Evolutionary conservation across 30 jellyfish, hydroid and myxozoan genomes (phyloP), one percentile per base, ranked within the genome.

Genomic region (Pelagia noctiluca): DNA sequence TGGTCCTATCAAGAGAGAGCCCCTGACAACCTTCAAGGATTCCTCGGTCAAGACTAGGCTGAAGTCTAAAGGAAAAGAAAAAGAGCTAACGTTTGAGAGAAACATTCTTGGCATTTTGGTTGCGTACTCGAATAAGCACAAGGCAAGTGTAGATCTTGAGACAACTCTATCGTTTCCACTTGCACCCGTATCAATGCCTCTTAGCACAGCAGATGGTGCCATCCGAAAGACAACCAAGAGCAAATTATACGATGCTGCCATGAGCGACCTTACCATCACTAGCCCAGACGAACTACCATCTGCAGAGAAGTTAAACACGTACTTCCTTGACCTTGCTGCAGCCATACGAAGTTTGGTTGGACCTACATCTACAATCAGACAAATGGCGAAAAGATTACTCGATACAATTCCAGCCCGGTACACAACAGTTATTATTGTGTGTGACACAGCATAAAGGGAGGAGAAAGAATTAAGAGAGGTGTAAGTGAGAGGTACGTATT

Each of bases 161-260:
- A 60, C 49, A 54, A 80, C 35, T 26, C 69, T 78, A 63, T 35
- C 64, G 26, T 78, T 1, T 60, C 47, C 89, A 10, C 54, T 78
- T 7, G 89, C 80, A 35, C 89, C 89, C 0, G 35, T 78, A 24
- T 60, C 80, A 1, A 38, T 78, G 1, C 80, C 80, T 13, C 89
- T 78, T 0, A 33, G 71, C 81, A 54, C 89, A 54, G 70, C 89
- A n/a, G 80, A 78, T 60, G 81, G 89, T 22, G 36, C 70, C 3
- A 7, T 13, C 52, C 10, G 72, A 75, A 76, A 54, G 35, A 52
- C 88, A 21, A 54, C 37, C 52, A 60, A 78, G 62, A 78, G 81
- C 26, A 78, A 63, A 31, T 22, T 78, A 24, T 78, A 28, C 32
- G 71, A 57, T 2, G 81, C 70, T 54, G 89, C 89, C 69, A 78